Evolutionary conservation across 2,888 invertebrate species (phyloP), one percentile per base, ranked within the genome.

Genomic region (Formica aserva): DNA sequence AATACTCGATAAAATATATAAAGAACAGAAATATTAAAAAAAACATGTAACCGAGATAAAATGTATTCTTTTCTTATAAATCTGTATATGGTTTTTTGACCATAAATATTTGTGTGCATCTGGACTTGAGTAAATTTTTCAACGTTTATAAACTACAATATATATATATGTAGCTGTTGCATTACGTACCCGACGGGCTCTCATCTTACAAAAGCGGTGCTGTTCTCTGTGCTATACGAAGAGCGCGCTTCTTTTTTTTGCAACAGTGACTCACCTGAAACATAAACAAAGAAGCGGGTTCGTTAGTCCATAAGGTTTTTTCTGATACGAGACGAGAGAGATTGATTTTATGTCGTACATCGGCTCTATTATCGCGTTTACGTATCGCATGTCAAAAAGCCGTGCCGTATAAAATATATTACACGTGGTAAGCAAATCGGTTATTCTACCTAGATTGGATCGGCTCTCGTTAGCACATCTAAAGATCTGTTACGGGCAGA

Each of bases 251-350:
- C 35, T 57, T 62, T 60, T 80, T 74, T 82, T 76, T 60, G 48
- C 66, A 77, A 72, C 85, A 84, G 85, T 83, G 86, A 89, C 89
- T 92, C 90, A 92, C 93, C 92, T 92, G 90, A 89, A 91, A 92
- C 88, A 91, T 86, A 90, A 89, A 91, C 88, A 87, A 80, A 81
- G 76, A 85, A 86, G 78, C 66, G 74, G 84, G 87, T 90, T 91
- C 87, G 91, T 91, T 89, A 91, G 86, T 82, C 76, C 84, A 38
- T 71, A 57, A 35, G 11, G 22, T 76, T 78, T 72, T 78, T 72
- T 65, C 60, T 60, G 32, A n/a, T 48, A 45, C 35, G 6, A 72
- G 4, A 26, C 8, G n/a, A 82, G 84, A 88, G 74, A 87, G 86
- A 86, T 87, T 82, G 86, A 84, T 84, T 74, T 74, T 69, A 84